Conservation (phyloP, 1,140 invertebrate genomes). For the Drosophila bocki region DNA sequence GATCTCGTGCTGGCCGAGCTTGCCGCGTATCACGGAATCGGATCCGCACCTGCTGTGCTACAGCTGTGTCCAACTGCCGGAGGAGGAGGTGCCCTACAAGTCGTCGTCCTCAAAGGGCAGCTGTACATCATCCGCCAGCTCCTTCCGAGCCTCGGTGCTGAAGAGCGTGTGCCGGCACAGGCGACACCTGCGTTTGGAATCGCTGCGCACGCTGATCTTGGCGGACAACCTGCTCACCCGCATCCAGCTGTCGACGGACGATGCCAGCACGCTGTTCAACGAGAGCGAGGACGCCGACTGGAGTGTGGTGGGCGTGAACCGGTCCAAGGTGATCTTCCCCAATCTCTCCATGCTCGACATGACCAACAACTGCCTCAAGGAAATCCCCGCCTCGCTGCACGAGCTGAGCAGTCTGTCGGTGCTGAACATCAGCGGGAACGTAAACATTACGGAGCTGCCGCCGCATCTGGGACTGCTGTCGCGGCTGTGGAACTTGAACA, state of each 20-base stretch:
- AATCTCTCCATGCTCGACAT: conserved; percentile 98
- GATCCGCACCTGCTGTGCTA: conserved; percentile 89
- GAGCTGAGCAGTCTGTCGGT: conserved; percentile 95
- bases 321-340: conserved; percentile 93
- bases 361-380: conserved; percentile 93
- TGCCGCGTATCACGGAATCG: conserved; percentile 89
- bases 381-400: conserved; percentile 94
- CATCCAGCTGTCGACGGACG: conserved; percentile 92
- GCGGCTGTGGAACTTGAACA: conserved; percentile 98
- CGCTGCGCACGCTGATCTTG: conserved; percentile 87
- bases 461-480: conserved; percentile 97
- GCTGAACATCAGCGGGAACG: conserved; percentile 96
- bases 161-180: conserved; percentile 93
- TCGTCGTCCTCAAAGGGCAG: conserved; percentile 44
- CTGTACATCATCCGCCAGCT: conserved; percentile 64
- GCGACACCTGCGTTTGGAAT: conserved; percentile 89
- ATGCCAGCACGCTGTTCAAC: conserved; percentile 86
- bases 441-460: conserved; percentile 94
- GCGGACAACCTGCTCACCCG: conserved; percentile 93
- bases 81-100: conserved; percentile 86
- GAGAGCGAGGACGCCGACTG: conserved; percentile 83
- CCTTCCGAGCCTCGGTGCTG: conserved; percentile 90
- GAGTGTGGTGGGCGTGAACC: conserved; percentile 85
- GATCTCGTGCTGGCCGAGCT: conserved; percentile 94
- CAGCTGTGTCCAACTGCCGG: conserved; percentile 67